Evolutionary conservation across 2,888 invertebrate species (phyloP).

Genomic region (Pteria penguin): DNA sequence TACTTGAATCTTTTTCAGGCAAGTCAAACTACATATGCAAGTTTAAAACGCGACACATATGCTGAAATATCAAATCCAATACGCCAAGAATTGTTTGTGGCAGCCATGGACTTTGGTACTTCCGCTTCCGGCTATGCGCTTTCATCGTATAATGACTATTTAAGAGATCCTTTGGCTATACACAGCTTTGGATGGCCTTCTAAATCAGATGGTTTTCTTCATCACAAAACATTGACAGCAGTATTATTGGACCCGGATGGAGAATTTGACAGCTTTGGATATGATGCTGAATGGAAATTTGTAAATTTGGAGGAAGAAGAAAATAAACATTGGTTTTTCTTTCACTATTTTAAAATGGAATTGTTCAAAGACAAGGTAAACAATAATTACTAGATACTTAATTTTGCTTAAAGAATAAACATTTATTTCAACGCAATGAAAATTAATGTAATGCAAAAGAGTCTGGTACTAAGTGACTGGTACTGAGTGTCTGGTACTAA

Average conservation of each 20-base stretch:
- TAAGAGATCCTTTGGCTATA: conserved; percentile 17
- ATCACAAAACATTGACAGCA: conserved; percentile 14
- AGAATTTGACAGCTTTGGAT: conserved; percentile 19
- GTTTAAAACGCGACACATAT: too few species aligned
- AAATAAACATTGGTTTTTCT: conserved; percentile 15
- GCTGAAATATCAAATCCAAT: too few species aligned
- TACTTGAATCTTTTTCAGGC: too few species aligned
- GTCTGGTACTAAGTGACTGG: too few species aligned
- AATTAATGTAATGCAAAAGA: too few species aligned
- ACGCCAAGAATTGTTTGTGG: conserved; percentile 6
- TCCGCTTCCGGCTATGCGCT: conserved; percentile 23
- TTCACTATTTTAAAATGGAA: conserved; percentile 21
- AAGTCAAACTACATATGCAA: too few species aligned
- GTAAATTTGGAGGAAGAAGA: background rate
- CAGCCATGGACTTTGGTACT: conserved; percentile 18
- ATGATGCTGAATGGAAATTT: conserved; percentile 22
- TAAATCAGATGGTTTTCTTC: conserved; percentile 7
- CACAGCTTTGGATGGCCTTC: conserved; percentile 19
- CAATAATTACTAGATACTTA: too few species aligned
- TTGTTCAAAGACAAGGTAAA: conserved; percentile 10
- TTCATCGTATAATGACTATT: conserved; percentile 3
- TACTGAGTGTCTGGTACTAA: too few species aligned
- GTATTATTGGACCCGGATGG: conserved; percentile 14
- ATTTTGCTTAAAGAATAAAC: too few species aligned
- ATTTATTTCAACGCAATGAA: too few species aligned